Evolutionary conservation across 2,113 vertebrate genomes (phyloP).

Genomic region (Heterochromis multidens): DNA sequence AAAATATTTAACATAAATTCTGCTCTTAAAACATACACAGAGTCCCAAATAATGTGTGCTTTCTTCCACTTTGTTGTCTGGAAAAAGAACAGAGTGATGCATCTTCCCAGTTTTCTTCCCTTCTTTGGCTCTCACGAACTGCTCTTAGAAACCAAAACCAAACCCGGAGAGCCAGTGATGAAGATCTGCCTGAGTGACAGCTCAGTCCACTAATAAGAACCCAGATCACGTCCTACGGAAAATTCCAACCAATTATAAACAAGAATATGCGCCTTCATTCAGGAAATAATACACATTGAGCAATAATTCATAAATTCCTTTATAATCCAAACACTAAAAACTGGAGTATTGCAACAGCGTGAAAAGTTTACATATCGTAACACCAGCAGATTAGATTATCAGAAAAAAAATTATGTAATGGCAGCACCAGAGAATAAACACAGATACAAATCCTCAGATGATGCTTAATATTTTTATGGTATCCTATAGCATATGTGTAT

Average conservation of each 20-base stretch:
- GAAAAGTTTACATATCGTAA: background rate
- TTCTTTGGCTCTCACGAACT: background rate
- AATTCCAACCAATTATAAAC: background rate
- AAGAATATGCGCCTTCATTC: fast-evolving
- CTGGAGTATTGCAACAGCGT: background rate
- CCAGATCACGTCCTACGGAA: background rate
- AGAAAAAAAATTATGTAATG: background rate
- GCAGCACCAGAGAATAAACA: background rate
- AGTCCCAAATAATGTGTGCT: too few species aligned
- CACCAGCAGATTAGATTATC: slow-evolving; percentile 3
- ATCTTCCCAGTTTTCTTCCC: background rate
- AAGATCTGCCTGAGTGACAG: background rate
- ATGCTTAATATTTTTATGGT: background rate
- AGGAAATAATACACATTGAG: background rate
- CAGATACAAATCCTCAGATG: background rate
- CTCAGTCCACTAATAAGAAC: background rate
- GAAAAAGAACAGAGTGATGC: background rate
- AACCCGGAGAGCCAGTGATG: background rate
- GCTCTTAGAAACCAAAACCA: background rate
- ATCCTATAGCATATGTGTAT: background rate
- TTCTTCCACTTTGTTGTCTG: background rate
- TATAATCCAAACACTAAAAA: background rate
- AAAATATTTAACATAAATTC: background rate
- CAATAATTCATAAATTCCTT: background rate
- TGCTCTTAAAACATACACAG: fast-evolving